These are phyloP conservation scores for Perithous albicinctus DNA, from an alignment of 2,888 invertebrate species.

Conservation along the genomic window DNA sequence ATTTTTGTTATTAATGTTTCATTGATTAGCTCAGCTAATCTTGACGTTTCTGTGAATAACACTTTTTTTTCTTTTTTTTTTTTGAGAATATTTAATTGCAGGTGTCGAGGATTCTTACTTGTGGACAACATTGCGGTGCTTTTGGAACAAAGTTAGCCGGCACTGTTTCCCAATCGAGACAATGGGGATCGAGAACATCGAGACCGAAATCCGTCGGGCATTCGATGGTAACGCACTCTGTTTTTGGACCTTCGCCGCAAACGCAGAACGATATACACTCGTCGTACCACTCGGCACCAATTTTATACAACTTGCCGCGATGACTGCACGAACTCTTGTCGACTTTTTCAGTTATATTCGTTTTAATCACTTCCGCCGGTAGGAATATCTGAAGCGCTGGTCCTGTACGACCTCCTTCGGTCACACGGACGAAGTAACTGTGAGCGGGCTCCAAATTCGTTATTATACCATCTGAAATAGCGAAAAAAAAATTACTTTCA, in stretches of 20 bases:
- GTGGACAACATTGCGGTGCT: slow-evolving; percentile 93
- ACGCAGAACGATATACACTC: slow-evolving; percentile 92
- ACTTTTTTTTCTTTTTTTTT: slow-evolving; percentile 4
- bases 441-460: slow-evolving; percentile 82
- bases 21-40: too few relatives aligned
- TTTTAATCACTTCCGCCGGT: slow-evolving; percentile 81
- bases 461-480: slow-evolving; percentile 79
- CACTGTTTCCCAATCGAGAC: slow-evolving; percentile 94
- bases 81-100: not conserved
- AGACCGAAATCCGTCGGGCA: slow-evolving; percentile 94
- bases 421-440: slow-evolving; percentile 83
- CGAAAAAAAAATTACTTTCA: not conserved
- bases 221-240: slow-evolving; percentile 92
- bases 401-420: slow-evolving; percentile 78
- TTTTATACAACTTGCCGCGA: slow-evolving; percentile 84
- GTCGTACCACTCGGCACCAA: slow-evolving; percentile 88
- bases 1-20: too few relatives aligned
- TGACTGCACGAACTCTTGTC: slow-evolving; percentile 78
- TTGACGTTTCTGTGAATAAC: not conserved
- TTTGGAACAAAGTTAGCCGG: slow-evolving; percentile 89
- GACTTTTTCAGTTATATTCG: slow-evolving; percentile 78
- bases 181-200: slow-evolving; percentile 93
- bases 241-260: slow-evolving; percentile 88
- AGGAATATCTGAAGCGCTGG: slow-evolving; percentile 79
- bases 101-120: slow-evolving; percentile 71